Base-by-base conservation (phyloP, 2,888 invertebrate genomes). In the Epinotia ramella region DNA sequence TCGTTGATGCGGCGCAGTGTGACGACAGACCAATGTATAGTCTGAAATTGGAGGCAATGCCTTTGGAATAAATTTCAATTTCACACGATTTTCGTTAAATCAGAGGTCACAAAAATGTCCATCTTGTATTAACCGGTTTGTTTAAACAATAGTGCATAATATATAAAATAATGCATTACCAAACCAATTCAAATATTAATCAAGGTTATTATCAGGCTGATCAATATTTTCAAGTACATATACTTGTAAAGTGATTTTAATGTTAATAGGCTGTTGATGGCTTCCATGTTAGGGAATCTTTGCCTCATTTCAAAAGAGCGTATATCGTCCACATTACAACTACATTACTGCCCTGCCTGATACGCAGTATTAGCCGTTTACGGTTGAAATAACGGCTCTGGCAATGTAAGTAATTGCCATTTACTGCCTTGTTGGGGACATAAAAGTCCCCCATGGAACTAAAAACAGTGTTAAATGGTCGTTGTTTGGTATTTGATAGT, bases 371-470 rank as follows among this genome's bases (percentile, higher is more conserved):
- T 72, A 72, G 71, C 56, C 71, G 76, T 62, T 66, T 71, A 76
- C 56, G 59, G 71, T 62, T 72, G 28, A 60, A 20, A 20, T 76
- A 72, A 76, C 63, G 71, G 72, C 62, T 49, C 53, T 49, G 67
- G 72, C 56, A 33, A 66, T 71, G 76, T 76, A 63, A 71, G 72
- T 76, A 76, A 76, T 76, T 72, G 67, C 76, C 62, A 46, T 72
- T 76, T 72, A 76, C 71, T 62, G 71, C 71, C 67, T 71, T 76
- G 60, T 76, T 72, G 76, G 71, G 66, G 60, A 56, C 72, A 63
- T 76, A 76, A 76, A 76, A 67, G 66, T 72, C 60, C 63, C 74
- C 56, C 62, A 67, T 63, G 67, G 76, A 67, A 63, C 71, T 67
- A 76, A 72, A 67, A 71, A 74, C 69, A 67, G 46, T 72, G 72